Base-by-base conservation (phyloP, 2,888 invertebrate genomes). In the Polyommatus iphigenia region DNA sequence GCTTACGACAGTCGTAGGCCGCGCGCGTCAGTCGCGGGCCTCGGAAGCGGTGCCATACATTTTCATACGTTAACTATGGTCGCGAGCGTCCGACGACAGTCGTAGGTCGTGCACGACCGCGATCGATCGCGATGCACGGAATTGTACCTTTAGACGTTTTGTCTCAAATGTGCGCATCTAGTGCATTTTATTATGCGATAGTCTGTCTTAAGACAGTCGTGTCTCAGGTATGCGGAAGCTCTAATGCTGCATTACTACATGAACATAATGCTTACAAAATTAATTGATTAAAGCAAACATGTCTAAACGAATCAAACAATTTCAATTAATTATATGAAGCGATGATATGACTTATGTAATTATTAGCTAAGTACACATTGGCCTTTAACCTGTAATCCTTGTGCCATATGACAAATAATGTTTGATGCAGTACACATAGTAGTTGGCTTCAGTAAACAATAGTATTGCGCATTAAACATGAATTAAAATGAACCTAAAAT, bases 341-440 rank as follows among this genome's bases (percentile, higher is more conserved):
- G 80, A 79, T 76, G 79, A 88, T 84, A 85, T 79, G 80, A 85
- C 83, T 87, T 89, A 90, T 90, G 91, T 90, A 92, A 92, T 92
- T 93, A 91, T 92, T 92, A 90, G 89, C 90, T 87, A 85, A 87
- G 87, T 85, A 92, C 87, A 91, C 89, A 91, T 79, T 83, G 86
- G 85, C 87, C 89, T 91, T 87, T 89, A 89, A 90, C 89, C 85
- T 87, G 88, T 86, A 89, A 67, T 90, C 91, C 91, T 91, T 92
- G 91, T 91, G 89, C 89, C 89, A 89, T 89, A 89, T 85, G 81
- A 84, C 89, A 92, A 92, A 93, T 92, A 93, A 86, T 87, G 87
- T 85, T 85, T 85, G 85, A 83, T 87, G 88, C 86, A 88, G 89
- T 87, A 92, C 91, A 91, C 90, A 92, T 13, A 92, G 91, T 91